Base-by-base conservation (phyloP, 1,140 invertebrate genomes). In the Solenopsis fugax region DNA sequence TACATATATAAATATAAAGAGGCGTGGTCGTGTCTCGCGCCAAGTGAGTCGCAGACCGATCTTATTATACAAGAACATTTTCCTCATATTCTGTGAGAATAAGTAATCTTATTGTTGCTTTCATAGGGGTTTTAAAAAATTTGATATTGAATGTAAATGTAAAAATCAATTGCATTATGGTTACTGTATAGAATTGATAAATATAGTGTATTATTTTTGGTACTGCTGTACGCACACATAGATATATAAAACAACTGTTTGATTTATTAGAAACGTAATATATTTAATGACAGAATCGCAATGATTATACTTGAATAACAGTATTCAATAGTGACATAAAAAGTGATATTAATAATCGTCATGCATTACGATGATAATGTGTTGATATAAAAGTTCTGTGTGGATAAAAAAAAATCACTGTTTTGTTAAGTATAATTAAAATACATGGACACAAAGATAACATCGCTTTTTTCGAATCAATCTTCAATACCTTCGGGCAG, bases 401-500 rank as follows among this genome's bases (percentile, higher is more conserved):
- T 16, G 18, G 13, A 64, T 52, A 50, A 76, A 52, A 85, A 64
- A 77, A 13, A 29, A 64, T 45, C 13, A 10, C 37, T 50, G 7
- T 58, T 60, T 71, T 45, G 7, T 80, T 69, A 37, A 18, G 7
- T 56, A 54, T 54, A 45, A 41, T 58, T 71, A 5, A 80, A 80
- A 80, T 80, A 80, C 21, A 80, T 69, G 29, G 54, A 2, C 4
- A 56, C 37, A 73, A 75, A 73, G 50, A 58, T 10, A 69, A 67
- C 1, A 18, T 9, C 48, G 34, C 12, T 75, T 50, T 69, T 21
- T 73, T 7, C 54, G 21, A 7, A 65, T 89, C 77, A 91, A 64
- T 94, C 93, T 54, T 93, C 89, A 41, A 87, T 85, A 73, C 92
- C 92, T 91, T 97, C 97, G 1, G 97, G 97, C 24, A 98, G 95